phyloP scores from a whole-genome alignment of 2,113 vertebrate species.

The Okapia johnstoni region DNA sequence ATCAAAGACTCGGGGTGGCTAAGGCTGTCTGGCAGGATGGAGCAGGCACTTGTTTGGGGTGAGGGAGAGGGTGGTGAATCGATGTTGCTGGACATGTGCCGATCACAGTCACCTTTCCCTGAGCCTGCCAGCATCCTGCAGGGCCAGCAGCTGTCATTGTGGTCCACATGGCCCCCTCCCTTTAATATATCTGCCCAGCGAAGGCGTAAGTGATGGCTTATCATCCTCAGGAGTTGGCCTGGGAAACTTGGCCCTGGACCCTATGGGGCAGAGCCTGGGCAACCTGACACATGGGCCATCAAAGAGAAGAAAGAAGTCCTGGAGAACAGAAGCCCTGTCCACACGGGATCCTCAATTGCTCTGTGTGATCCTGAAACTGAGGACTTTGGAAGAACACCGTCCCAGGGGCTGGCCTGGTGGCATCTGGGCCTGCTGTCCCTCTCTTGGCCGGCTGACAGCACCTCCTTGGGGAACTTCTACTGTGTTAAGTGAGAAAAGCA shows the following conservation, averaged over 20 bases:
- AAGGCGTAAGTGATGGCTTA: background rate
- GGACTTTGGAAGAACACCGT: background rate
- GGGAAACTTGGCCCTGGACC: background rate
- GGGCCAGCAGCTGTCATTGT: background rate
- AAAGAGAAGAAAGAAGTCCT: background rate
- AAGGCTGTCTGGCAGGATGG: background rate
- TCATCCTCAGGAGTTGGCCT: background rate
- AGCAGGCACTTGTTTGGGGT: background rate
- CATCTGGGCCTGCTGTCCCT: background rate
- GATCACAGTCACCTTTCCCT: background rate
- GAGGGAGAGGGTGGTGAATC: fast-evolving
- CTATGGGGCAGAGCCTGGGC: background rate
- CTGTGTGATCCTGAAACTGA: background rate
- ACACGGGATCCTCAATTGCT: background rate
- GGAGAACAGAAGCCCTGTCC: background rate
- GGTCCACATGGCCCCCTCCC: fast-evolving
- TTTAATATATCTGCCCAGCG: background rate
- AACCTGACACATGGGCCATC: fast-evolving
- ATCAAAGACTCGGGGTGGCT: background rate
- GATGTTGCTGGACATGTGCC: background rate
- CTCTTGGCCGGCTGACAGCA: background rate
- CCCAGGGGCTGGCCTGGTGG: background rate
- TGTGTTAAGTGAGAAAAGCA: background rate
- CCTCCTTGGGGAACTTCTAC: background rate
- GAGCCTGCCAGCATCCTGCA: fast-evolving